Base-by-base conservation (phyloP, 37 sponge, comb jelly and placozoan genomes). In the Eunapius fragilis region DNA sequence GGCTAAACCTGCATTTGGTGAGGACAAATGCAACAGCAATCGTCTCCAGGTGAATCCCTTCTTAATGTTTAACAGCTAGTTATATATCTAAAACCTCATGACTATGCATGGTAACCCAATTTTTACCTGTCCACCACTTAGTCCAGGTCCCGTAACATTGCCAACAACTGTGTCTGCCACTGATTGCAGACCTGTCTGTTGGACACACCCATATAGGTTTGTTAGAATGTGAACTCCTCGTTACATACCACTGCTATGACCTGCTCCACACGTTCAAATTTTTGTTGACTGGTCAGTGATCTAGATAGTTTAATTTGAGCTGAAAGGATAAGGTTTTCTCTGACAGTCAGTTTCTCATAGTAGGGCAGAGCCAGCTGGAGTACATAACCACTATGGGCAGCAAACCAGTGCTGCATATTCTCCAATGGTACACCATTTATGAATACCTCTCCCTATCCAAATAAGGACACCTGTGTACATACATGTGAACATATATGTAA, bases 71-170 rank as follows among this genome's bases (percentile, higher is more conserved):
- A 58, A 12, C 13, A 33, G 30, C 74, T 1, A n/a, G 6, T 9
- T 41, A 6, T 9, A 41, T 41, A 41, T 6, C 41, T 41, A 3
- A 41, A 3, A 3, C 6, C 41, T 9, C 41, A 3, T 41, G 41
- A 41, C 41, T 11, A 38, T 67, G 84, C 37, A 70, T 87, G n/a
- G n/a, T n/a, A n/a, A n/a, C n/a, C n/a, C n/a, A n/a, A n/a, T n/a
- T n/a, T n/a, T 70, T 81, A 86, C 90, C 77, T 94, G 95, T 35
- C 96, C 96, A 31, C 96, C 96, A 84, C 96, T 96, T 25, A 96
- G 83, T 19, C 96, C 96, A 70, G 87, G 80, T 2, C 96, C 96
- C 31, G 87, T 69, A 6, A 67, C 38, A 23, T 87, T 89, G 30
- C 96, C 96, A 80, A 96, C 93, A 17, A 73, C 67, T 28, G 91